Base-by-base conservation (phyloP, 2,888 invertebrate genomes). In the Cinara cedri region DNA sequence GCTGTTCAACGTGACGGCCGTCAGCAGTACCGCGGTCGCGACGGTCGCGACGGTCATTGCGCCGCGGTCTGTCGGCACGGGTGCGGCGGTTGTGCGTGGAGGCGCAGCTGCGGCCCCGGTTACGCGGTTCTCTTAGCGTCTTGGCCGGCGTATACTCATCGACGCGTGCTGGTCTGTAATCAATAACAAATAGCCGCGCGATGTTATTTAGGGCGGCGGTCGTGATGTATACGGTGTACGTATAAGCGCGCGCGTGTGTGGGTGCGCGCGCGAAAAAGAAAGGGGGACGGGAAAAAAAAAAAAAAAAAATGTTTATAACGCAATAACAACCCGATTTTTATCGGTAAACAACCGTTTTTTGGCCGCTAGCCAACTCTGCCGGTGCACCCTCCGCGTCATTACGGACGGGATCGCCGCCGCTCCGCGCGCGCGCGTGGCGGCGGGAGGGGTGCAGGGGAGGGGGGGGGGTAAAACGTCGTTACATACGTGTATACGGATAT, bases 251-350 rank as follows among this genome's bases (percentile, higher is more conserved):
- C n/a, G n/a, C n/a, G n/a, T n/a, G n/a, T n/a, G n/a, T n/a, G n/a
- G n/a, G n/a, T n/a, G n/a, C n/a, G n/a, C n/a, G n/a, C n/a, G n/a
- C 42, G 49, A 51, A 51, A 42, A 44, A 21, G 13, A 10, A n/a
- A 42, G 51, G n/a, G 26, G 57, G 19, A 19, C 11, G 62, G 42
- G 34, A 26, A 11, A 34, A 26, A 42, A 70, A 70, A 26, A 19
- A 13, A 44, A 55, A 42, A 54, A 68, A 70, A 62, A 62, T 62
- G 49, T 72, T 72, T 49, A 51, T 63, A 74, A 62, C 72, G 62
- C 72, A 63, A 74, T 74, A 74, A 74, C 49, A 74, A 74, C 51
- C 34, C 49, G 72, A 74, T 74, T 63, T 62, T 63, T 74, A 74
- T 74, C 72, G 72, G 51, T 19, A 57, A 63, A 74, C 62, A 62